Percentiles rank a stretch among this genome's conserved stretches.
Conservation (phyloP, 1,140 invertebrate genomes). For the Acromyrmex heyeri region DNA sequence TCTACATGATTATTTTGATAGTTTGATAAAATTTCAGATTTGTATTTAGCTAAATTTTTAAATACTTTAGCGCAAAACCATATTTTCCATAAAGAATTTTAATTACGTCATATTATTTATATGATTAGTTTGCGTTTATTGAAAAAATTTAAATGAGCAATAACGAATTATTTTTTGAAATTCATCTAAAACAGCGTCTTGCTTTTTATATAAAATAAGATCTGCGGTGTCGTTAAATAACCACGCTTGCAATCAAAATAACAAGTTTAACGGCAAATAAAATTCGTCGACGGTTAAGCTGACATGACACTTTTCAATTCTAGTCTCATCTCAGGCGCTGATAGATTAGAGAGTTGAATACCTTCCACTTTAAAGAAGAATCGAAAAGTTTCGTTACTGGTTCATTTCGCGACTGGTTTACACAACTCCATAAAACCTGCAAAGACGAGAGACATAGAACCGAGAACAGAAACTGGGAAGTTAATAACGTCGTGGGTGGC, state of each 20-base stretch:
- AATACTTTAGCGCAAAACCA: no score
- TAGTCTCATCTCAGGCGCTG: neutral
- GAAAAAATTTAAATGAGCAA: neutral
- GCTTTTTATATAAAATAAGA: neutral
- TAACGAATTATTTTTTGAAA: neutral
- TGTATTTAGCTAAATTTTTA: no score
- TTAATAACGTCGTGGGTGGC: conserved; percentile 21
- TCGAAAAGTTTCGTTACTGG: neutral
- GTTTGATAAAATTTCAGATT: no score
- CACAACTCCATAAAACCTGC: conserved; percentile 4
- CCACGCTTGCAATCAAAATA: neutral
- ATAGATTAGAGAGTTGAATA: neutral
- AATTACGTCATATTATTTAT: neutral
- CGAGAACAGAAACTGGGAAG: conserved; percentile 23
- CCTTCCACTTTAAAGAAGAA: conserved; percentile 1
- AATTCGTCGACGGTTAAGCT: neutral
- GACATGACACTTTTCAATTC: conserved; percentile 18
- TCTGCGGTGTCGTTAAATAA: neutral
- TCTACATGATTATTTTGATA: no score
- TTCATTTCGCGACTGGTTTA: neutral
- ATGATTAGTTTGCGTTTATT: conserved; percentile 11
- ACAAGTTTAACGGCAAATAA: neutral
- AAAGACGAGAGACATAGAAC: neutral
- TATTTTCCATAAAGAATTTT: neutral
- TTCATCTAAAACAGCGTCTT: neutral